These are phyloP conservation scores for Argentina silus DNA, from an alignment of 2,797 vertebrate genomes.

Conservation along the genomic window DNA sequence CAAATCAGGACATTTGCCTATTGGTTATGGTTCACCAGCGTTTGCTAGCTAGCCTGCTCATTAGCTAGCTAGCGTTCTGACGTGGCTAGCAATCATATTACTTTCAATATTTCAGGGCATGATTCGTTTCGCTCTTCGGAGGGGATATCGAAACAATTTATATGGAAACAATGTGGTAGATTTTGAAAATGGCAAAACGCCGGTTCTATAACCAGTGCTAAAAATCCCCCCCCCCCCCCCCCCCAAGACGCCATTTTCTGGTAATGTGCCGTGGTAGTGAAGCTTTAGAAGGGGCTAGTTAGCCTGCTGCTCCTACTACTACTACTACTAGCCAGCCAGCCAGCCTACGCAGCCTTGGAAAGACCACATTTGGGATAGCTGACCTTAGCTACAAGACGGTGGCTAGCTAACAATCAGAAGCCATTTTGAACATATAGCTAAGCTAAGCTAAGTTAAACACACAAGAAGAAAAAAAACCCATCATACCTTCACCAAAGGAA, in stretches of 20 bases:
- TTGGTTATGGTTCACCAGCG: neutral
- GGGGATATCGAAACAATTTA: neutral
- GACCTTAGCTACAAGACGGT: neutral
- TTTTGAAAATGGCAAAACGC: neutral
- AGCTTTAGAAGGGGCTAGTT: neutral
- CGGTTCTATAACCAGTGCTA: neutral
- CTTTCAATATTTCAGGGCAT: neutral
- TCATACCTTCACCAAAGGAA: conserved; percentile 20
- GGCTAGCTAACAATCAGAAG: conserved; percentile 12
- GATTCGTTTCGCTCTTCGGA: neutral
- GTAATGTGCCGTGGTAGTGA: neutral
- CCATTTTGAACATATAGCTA: conserved; percentile 8
- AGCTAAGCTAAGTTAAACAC: neutral
- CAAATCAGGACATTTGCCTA: neutral
- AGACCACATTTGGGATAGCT: neutral
- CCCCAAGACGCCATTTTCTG: conserved; percentile 8
- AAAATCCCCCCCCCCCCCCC: too few species aligned
- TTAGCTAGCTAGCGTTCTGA: neutral
- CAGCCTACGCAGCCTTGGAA: neutral
- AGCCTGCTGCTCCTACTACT: neutral
- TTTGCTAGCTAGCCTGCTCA: neutral
- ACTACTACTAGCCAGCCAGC: neutral
- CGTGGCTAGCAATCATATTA: neutral
- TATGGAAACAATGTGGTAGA: neutral
- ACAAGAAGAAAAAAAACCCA: neutral